These are phyloP conservation scores for Rhombomys opimus DNA, from an alignment of 2,113 vertebrate genomes.

Conservation along the genomic window DNA sequence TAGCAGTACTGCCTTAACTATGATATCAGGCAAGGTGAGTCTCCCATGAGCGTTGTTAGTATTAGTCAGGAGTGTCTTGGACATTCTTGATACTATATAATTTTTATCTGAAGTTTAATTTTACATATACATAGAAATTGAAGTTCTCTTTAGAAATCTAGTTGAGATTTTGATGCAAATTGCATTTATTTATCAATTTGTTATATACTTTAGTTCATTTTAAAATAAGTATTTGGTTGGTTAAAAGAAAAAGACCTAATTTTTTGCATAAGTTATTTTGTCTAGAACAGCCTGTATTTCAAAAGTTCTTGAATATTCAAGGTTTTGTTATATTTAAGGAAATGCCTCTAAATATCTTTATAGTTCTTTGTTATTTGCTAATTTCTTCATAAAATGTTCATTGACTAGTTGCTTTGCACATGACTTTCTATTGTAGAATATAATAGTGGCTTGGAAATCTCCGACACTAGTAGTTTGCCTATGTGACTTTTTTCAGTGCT, in stretches of 20 bases:
- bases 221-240: neutral
- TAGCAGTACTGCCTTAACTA: neutral
- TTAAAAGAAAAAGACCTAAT: neutral
- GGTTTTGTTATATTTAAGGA: constrained; percentile 26
- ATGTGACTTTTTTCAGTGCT: neutral
- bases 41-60: neutral
- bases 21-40: neutral
- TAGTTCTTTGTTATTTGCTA: neutral
- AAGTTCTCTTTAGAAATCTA: neutral
- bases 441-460: neutral
- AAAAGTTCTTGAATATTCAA: constrained; percentile 6
- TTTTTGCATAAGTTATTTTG: neutral
- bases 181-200: constrained; percentile 29
- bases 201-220: neutral
- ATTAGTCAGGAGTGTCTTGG: neutral
- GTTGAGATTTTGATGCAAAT: constrained; percentile 29
- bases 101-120: constrained; percentile 3
- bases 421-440: neutral
- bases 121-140: neutral
- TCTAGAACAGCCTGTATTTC: neutral
- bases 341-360: neutral
- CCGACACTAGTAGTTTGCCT: neutral
- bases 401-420: neutral
- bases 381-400: constrained; percentile 7
- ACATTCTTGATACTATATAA: neutral